Percentiles rank a stretch among this genome's conserved stretches.
These are phyloP conservation scores for Macrotis lagotis DNA, from an alignment of 2,113 vertebrate genomes.

Conservation along the genomic window DNA sequence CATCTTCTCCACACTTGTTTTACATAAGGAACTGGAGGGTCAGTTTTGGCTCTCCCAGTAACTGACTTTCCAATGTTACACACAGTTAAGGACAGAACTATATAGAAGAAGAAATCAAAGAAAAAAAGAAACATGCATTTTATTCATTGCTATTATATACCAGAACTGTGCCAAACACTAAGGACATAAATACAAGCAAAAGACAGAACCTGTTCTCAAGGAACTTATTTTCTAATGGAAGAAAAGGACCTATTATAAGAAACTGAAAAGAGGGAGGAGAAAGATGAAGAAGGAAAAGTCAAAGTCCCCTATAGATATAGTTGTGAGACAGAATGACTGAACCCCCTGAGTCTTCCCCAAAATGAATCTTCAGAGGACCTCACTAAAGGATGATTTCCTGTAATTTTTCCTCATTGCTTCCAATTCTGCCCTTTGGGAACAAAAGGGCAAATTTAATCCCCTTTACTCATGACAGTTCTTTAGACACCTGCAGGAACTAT, in stretches of 20 bases:
- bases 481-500: neutral
- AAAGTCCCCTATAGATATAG: neutral
- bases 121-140: neutral
- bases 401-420: neutral
- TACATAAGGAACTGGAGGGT: neutral
- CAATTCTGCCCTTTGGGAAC: neutral
- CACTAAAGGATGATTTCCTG: neutral
- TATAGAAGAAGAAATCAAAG: neutral
- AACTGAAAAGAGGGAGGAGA: neutral
- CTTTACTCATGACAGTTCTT: neutral
- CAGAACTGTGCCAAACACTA: neutral
- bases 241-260: neutral
- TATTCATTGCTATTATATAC: neutral
- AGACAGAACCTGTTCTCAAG: neutral
- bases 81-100: neutral
- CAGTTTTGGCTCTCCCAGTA: no score
- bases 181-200: neutral
- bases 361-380: neutral
- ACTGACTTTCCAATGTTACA: neutral
- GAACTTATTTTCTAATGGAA: neutral
- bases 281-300: neutral
- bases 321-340: neutral
- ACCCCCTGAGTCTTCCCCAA: neutral
- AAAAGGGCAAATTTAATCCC: neutral
- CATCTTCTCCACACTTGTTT: neutral